These are phyloP conservation scores for Junco hyemalis DNA, from an alignment of 2,113 vertebrate species.

Conservation along the genomic window DNA sequence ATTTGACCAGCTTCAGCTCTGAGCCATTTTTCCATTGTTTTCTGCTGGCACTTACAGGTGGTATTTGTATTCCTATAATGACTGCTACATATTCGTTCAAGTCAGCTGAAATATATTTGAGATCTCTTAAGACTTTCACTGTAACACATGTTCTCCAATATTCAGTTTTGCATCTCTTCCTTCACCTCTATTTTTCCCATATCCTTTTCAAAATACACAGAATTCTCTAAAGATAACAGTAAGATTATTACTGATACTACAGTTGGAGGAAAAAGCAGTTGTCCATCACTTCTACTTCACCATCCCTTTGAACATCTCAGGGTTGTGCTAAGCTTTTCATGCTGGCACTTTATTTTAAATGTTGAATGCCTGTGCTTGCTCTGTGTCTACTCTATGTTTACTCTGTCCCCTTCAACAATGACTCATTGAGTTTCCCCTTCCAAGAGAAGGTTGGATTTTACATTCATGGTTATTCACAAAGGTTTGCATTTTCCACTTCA, in stretches of 20 bases:
- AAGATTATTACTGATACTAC: background rate
- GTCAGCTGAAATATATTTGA: background rate
- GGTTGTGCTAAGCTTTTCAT: background rate
- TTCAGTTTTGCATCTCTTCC: background rate
- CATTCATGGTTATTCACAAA: background rate
- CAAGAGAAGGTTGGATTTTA: background rate
- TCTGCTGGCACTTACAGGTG: background rate
- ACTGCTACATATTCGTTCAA: background rate
- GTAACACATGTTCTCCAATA: background rate
- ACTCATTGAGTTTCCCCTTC: background rate
- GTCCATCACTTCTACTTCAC: background rate
- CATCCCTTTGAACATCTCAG: background rate
- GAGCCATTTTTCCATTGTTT: background rate
- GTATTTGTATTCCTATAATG: background rate
- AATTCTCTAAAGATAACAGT: background rate
- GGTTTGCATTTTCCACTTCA: background rate
- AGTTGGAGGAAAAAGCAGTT: background rate
- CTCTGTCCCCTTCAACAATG: background rate
- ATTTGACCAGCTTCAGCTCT: background rate
- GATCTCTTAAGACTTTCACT: background rate
- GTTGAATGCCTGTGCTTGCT: background rate
- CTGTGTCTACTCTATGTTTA: background rate
- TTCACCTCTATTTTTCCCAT: background rate
- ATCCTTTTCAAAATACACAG: background rate
- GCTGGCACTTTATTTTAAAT: background rate